Evolutionary conservation across 2,888 invertebrate genomes (phyloP).

Genomic region (Hydroisotoma schaefferi): DNA sequence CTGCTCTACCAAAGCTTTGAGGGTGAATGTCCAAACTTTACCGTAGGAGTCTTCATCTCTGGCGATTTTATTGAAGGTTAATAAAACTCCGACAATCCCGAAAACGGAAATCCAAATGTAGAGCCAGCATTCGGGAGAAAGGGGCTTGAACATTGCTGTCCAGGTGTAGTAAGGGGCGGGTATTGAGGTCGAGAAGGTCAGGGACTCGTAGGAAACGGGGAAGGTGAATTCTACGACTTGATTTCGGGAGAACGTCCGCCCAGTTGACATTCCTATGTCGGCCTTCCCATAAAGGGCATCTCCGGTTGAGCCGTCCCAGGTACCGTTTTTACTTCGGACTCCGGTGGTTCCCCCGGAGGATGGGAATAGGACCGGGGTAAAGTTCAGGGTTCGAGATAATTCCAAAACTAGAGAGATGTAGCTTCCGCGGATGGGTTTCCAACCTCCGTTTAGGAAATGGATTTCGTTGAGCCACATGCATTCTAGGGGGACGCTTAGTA

Average conservation of each 20-base stretch:
- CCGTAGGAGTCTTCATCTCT: no score
- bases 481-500: no score
- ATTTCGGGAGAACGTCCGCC: constrained; percentile 19
- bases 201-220: constrained; percentile 24
- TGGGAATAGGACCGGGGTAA: no score
- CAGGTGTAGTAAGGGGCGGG: constrained; percentile 27
- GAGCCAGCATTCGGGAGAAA: constrained; percentile 14
- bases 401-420: no score
- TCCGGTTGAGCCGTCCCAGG: constrained; percentile 29
- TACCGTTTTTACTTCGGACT: constrained; percentile 21
- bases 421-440: neutral
- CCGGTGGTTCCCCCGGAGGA: no score
- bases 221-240: constrained; percentile 21
- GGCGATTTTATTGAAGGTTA: no score
- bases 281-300: constrained; percentile 25
- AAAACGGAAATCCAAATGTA: constrained; percentile 11
- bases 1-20: constrained; percentile 22
- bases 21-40: neutral
- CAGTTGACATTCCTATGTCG: constrained; percentile 23
- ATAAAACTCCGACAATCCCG: no score
- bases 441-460: neutral
- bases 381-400: no score
- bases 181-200: constrained; percentile 25
- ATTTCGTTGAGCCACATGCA: neutral
- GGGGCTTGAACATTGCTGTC: constrained; percentile 33